phyloP scores from a whole-genome alignment of 1,140 invertebrate species.

The Cydia strobilella region DNA sequence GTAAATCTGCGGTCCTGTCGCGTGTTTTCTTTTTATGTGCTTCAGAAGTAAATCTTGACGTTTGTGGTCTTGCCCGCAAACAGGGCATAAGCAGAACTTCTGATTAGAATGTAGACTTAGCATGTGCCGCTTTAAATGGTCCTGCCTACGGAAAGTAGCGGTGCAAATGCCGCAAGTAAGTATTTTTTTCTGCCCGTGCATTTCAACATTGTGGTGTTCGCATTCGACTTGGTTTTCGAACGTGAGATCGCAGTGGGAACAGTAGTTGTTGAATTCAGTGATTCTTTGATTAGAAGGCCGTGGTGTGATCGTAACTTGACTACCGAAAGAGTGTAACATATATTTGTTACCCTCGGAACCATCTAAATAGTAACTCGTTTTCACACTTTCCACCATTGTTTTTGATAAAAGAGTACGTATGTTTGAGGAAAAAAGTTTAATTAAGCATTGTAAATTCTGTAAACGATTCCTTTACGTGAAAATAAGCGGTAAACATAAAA shows the following conservation, averaged over 20 bases:
- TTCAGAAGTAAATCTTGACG: conserved; percentile 47
- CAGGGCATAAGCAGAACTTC: conserved; percentile 48
- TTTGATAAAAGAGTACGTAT: background rate
- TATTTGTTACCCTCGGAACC: conserved; percentile 30
- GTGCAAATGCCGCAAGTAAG: conserved; percentile 45
- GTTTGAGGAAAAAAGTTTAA: background rate
- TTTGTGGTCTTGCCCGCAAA: conserved; percentile 47
- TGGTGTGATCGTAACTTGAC: background rate
- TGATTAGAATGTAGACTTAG: conserved; percentile 47
- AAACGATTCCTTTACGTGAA: too few species aligned
- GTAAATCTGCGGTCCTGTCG: conserved; percentile 39
- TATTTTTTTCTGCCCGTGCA: conserved; percentile 43
- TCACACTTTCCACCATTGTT: conserved; percentile 41
- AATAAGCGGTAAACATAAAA: too few species aligned
- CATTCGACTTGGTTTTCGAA: conserved; percentile 43
- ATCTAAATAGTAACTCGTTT: conserved; percentile 32
- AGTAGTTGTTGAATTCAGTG: conserved; percentile 33
- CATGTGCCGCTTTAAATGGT: conserved; percentile 57
- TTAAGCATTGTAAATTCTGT: background rate
- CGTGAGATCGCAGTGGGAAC: conserved; percentile 40
- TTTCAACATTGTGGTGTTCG: conserved; percentile 46
- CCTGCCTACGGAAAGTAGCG: conserved; percentile 47
- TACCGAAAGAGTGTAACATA: conserved; percentile 35
- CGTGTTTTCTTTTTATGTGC: conserved; percentile 54
- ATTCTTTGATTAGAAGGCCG: background rate